Conservation (phyloP, 2,888 invertebrate genomes). For the Andrena camellia region DNA sequence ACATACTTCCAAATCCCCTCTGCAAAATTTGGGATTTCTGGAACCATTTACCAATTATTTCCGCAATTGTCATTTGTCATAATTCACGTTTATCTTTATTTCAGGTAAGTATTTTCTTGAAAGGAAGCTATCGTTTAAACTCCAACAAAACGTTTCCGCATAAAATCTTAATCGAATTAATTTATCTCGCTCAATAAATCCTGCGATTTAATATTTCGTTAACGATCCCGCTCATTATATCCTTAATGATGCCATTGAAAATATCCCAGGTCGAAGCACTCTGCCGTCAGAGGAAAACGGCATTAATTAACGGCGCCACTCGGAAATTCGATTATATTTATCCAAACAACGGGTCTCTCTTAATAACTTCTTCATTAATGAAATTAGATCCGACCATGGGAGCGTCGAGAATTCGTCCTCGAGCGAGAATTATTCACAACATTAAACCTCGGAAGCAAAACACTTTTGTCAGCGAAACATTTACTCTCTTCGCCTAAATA, state of each 20-base stretch:
- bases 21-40: not conserved
- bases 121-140: not conserved
- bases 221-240: not conserved
- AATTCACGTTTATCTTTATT: not conserved
- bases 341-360: slow-evolving; percentile 6
- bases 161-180: slow-evolving; percentile 1
- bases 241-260: not conserved
- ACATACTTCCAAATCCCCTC: not conserved
- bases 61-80: not conserved
- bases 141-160: not conserved
- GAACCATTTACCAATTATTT: not conserved
- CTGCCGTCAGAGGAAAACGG: not conserved
- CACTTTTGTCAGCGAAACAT: not conserved
- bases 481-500: not conserved
- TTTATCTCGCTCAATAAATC: not conserved
- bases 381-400: slow-evolving; percentile 12
- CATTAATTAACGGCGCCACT: slow-evolving; percentile 7
- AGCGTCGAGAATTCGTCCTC: not conserved
- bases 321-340: slow-evolving; percentile 18
- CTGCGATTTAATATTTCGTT: not conserved
- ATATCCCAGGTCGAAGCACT: not conserved
- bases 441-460: not conserved
- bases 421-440: too few species aligned
- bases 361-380: slow-evolving; percentile 17
- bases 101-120: not conserved